Percentiles rank a stretch among this genome's conserved stretches.
Evolutionary conservation across 2,888 invertebrate genomes (phyloP).

Genomic region (Drosophila kuntzei): DNA sequence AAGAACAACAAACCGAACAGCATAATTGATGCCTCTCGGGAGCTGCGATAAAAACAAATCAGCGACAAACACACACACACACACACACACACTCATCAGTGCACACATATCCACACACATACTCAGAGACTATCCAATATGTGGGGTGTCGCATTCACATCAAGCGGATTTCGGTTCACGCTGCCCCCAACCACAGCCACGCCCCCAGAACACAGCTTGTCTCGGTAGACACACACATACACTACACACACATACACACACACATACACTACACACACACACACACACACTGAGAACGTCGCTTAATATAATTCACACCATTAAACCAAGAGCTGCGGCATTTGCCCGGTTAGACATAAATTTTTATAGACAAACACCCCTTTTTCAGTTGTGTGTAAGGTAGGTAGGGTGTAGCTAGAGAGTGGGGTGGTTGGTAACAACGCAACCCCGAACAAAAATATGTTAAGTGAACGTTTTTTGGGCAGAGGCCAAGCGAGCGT

Average conservation of each 20-base stretch:
- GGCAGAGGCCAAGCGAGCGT: slow-evolving; percentile 43
- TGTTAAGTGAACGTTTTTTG: slow-evolving; percentile 68
- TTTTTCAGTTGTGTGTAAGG: slow-evolving; percentile 9
- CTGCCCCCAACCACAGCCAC: slow-evolving; percentile 22
- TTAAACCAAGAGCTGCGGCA: slow-evolving; percentile 79
- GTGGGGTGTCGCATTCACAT: slow-evolving; percentile 30
- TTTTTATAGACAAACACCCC: slow-evolving; percentile 78
- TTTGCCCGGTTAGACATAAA: slow-evolving; percentile 76
- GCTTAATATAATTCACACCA: slow-evolving; percentile 81
- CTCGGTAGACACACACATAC: slow-evolving; percentile 40
- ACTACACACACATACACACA: slow-evolving; percentile 17
- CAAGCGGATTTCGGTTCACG: slow-evolving; percentile 35
- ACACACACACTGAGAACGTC: slow-evolving; percentile 33
- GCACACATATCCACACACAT: slow-evolving; percentile 29
- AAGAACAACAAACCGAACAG: slow-evolving; percentile 47
- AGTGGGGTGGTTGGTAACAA: slow-evolving; percentile 13
- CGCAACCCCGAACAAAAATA: slow-evolving; percentile 51
- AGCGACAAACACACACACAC: slow-evolving; percentile 62
- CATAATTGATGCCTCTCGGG: slow-evolving; percentile 79
- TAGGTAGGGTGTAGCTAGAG: not conserved
- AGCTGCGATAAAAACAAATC: slow-evolving; percentile 80
- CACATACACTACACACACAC: slow-evolving; percentile 8
- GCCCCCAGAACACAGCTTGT: slow-evolving; percentile 54
- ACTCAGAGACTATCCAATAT: slow-evolving; percentile 24
- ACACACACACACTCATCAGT: slow-evolving; percentile 53